These are phyloP conservation scores for Macrobrachium rosenbergii DNA, from an alignment of 1,140 invertebrate genomes.

Conservation along the genomic window DNA sequence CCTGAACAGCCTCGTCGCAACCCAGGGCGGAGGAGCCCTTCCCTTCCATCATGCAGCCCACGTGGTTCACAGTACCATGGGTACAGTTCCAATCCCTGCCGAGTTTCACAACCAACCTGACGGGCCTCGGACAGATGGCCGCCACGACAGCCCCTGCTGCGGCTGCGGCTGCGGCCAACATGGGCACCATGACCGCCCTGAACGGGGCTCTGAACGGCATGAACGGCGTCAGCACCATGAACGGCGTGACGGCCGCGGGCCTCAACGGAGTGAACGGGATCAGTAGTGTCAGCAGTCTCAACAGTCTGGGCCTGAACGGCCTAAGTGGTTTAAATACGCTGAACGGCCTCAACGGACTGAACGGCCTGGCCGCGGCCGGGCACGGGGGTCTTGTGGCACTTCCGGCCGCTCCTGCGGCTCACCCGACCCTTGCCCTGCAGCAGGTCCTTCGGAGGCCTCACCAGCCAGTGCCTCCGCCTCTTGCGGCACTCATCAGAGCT, in stretches of 20 bases:
- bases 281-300: constrained; percentile 27
- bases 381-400: constrained; percentile 31
- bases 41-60: constrained; percentile 27
- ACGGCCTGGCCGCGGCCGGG: constrained; percentile 4
- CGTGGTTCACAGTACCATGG: constrained; percentile 48
- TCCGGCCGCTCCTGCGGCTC: constrained; percentile 17
- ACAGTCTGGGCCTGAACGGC: constrained; percentile 28
- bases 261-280: constrained; percentile 17
- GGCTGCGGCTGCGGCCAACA: background rate
- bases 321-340: background rate
- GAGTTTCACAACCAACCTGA: constrained; percentile 11
- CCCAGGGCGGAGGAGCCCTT: background rate
- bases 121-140: constrained; percentile 31
- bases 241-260: constrained; percentile 16
- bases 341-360: constrained; percentile 9
- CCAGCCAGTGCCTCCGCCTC: constrained; percentile 33
- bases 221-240: constrained; percentile 15
- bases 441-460: constrained; percentile 30
- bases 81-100: constrained; percentile 50
- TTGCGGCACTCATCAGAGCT: constrained; percentile 46
- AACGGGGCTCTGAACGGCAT: constrained; percentile 16
- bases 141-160: background rate
- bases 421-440: constrained; percentile 36
- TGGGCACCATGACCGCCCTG: constrained; percentile 30
- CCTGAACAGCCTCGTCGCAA: too few relatives aligned